phyloP scores from a whole-genome alignment of 1,140 invertebrate genomes.

The Grapholita molesta region DNA sequence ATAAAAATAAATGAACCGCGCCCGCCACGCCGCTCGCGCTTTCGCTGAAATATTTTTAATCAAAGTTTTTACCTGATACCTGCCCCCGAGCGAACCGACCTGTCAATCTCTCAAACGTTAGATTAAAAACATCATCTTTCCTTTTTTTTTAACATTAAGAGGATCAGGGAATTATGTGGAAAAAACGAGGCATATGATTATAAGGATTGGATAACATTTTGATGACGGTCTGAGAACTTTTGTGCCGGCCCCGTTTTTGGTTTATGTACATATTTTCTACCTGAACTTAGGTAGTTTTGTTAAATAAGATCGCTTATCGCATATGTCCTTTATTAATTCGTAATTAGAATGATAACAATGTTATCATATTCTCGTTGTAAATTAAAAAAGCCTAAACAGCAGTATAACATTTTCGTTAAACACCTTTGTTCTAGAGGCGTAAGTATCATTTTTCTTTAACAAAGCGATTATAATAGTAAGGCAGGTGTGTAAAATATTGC shows the following conservation, averaged over 20 bases:
- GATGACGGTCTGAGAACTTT: conserved; percentile 53
- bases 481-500: conserved; percentile 66
- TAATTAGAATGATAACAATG: conserved; percentile 13
- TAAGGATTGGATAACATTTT: conserved; percentile 52
- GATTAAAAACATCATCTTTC: conserved; percentile 74
- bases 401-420: not conserved
- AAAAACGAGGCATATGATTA: conserved; percentile 68
- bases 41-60: conserved; percentile 77
- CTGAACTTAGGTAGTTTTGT: not conserved
- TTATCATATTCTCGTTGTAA: not conserved
- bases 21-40: conserved; percentile 47
- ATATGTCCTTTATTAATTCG: not conserved
- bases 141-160: conserved; percentile 73
- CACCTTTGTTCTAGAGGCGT: not conserved
- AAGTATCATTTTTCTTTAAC: not conserved
- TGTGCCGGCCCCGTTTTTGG: not conserved
- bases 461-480: conserved; percentile 20
- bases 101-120: conserved; percentile 76
- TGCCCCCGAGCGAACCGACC: conserved; percentile 55
- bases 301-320: not conserved
- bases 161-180: conserved; percentile 72
- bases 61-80: conserved; percentile 71
- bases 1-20: conserved; percentile 34
- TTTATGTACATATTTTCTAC: not conserved
- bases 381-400: not conserved